Percentiles rank a stretch among this genome's conserved stretches.
Conservation (phyloP, 1,140 invertebrate genomes). For the Brachionus rotundiformis region DNA sequence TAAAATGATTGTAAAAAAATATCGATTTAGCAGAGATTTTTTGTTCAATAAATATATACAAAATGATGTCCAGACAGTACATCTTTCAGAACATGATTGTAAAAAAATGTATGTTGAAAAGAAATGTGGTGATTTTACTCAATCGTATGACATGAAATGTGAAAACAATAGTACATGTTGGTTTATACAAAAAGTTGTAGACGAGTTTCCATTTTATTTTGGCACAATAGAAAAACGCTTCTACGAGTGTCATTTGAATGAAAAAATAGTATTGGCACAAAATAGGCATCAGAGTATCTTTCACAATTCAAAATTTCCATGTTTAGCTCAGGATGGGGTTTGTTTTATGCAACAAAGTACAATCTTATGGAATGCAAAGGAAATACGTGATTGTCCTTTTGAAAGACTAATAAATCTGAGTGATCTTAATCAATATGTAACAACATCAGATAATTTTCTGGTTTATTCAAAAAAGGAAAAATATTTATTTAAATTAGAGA, state of each 20-base stretch:
- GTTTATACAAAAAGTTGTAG: not conserved
- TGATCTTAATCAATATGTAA: no score
- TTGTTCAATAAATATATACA: not conserved
- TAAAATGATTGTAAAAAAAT: not conserved
- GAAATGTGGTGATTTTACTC: not conserved
- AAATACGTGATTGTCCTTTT: no score
- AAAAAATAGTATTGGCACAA: no score
- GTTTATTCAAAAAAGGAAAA: not conserved
- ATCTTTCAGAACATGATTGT: not conserved
- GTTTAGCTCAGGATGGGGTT: no score
- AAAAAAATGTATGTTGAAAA: not conserved
- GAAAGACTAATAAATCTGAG: no score
- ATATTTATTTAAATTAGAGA: not conserved
- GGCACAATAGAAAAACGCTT: no score
- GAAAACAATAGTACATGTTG: not conserved
- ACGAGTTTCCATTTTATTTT: constrained; percentile 1
- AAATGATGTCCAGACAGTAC: not conserved
- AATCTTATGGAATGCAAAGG: no score
- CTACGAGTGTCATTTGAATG: no score
- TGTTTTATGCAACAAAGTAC: no score
- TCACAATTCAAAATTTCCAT: no score
- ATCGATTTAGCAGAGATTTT: not conserved
- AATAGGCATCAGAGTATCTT: no score
- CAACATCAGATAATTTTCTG: no score
- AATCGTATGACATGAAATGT: not conserved